These are phyloP conservation scores for Lacerta agilis DNA, from an alignment of 2,797 vertebrate genomes.

Conservation along the genomic window DNA sequence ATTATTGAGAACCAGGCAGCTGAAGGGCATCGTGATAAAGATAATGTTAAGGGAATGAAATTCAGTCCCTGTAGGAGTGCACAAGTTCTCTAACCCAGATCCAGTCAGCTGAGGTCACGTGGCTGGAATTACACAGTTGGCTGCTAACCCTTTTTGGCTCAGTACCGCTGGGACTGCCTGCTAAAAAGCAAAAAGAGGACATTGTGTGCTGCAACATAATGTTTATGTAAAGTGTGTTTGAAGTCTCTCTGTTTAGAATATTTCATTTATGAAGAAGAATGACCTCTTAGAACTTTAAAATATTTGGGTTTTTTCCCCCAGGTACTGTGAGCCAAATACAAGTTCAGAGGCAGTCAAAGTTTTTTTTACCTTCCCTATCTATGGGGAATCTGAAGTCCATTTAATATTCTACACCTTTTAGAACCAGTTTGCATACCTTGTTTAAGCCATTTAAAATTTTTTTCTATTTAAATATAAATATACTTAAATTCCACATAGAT, in stretches of 20 bases:
- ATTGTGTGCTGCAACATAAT: background rate
- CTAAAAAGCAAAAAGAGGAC: constrained; percentile 21
- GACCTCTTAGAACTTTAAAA: no score
- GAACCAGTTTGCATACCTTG: no score
- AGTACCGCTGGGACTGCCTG: constrained; percentile 14
- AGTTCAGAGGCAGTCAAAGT: no score
- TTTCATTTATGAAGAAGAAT: background rate
- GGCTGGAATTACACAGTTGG: constrained; percentile 51
- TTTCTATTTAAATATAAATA: no score
- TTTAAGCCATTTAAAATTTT: no score
- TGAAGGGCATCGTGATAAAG: background rate
- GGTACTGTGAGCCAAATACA: no score
- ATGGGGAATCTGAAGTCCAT: no score
- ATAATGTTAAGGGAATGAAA: constrained; percentile 62
- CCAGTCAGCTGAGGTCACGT: constrained; percentile 74
- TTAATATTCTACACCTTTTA: no score
- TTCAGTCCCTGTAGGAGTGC: constrained; percentile 37
- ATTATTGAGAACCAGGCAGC: background rate
- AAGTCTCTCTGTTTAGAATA: background rate
- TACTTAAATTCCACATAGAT: no score
- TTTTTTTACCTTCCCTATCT: no score
- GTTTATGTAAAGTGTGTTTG: constrained; percentile 11
- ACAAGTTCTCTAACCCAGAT: constrained; percentile 51
- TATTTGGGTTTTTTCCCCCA: no score
- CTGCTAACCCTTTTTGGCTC: constrained; percentile 19